Conservation (phyloP, 2,797 vertebrate genomes). For the Syndactyla subalaris region DNA sequence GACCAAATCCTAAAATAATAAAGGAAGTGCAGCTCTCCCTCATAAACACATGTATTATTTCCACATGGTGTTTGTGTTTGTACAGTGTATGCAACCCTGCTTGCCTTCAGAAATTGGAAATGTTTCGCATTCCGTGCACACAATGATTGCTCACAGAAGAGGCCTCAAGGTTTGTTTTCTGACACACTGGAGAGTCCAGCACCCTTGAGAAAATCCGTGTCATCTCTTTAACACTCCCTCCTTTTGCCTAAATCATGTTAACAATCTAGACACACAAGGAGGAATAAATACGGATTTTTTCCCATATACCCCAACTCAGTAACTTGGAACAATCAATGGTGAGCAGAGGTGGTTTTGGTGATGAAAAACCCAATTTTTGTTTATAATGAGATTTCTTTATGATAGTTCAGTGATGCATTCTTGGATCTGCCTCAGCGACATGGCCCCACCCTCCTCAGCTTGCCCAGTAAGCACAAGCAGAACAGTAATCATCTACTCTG, state of each 20-base stretch:
- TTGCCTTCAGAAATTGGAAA: conserved; percentile 58
- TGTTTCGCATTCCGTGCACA: conserved; percentile 43
- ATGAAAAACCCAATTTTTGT: not conserved
- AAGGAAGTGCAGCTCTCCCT: conserved; percentile 69
- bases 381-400: not conserved
- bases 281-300: not conserved
- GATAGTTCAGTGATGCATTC: not conserved
- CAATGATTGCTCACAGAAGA: conserved; percentile 49
- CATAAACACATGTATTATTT: conserved; percentile 72
- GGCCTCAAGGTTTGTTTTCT: conserved; percentile 58
- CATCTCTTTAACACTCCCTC: conserved; percentile 7
- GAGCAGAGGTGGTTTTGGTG: not conserved
- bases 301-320: not conserved
- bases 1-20: conserved; percentile 68
- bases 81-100: conserved; percentile 21
- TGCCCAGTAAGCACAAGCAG: not conserved
- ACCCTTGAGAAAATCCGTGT: conserved; percentile 44
- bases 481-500: not conserved
- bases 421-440: not conserved
- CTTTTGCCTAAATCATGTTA: not conserved
- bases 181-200: conserved; percentile 43
- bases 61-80: conserved; percentile 66
- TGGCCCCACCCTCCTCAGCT: not conserved
- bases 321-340: not conserved
- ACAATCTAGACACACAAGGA: not conserved